Conservation (phyloP, 1,140 invertebrate genomes). For the Brachionus angularis region DNA sequence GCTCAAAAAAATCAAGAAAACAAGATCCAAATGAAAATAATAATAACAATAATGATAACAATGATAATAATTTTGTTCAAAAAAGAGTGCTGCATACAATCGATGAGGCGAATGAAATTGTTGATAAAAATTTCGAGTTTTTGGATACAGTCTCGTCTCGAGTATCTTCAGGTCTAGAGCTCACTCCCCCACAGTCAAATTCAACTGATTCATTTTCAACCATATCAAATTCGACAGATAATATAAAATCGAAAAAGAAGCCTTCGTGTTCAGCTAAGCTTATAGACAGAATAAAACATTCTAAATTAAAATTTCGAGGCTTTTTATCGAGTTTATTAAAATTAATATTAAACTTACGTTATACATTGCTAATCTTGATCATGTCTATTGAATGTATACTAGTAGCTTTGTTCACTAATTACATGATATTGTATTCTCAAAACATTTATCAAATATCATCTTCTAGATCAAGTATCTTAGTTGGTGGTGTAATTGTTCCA, state of each 20-base stretch:
- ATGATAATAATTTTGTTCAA: too few relatives aligned
- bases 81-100: too few relatives aligned
- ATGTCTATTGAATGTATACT: conserved; percentile 42
- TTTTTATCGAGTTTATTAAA: conserved; percentile 3
- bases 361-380: conserved; percentile 13
- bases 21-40: too few relatives aligned
- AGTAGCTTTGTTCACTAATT: conserved; percentile 31
- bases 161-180: too few relatives aligned
- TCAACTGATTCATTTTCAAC: too few relatives aligned
- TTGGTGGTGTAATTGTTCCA: conserved; percentile 38
- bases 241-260: conserved; percentile 1
- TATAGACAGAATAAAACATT: background rate
- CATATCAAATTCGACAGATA: too few relatives aligned
- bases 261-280: background rate
- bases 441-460: conserved; percentile 34
- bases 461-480: conserved; percentile 20
- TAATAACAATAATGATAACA: too few relatives aligned
- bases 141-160: too few relatives aligned
- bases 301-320: conserved; percentile 8
- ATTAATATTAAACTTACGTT: conserved; percentile 9
- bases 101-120: too few relatives aligned
- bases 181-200: too few relatives aligned
- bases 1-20: background rate
- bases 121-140: too few relatives aligned
- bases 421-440: conserved; percentile 31